These are phyloP conservation scores for Clusia tigrina DNA, from an alignment of 2,888 invertebrate genomes.

Conservation along the genomic window DNA sequence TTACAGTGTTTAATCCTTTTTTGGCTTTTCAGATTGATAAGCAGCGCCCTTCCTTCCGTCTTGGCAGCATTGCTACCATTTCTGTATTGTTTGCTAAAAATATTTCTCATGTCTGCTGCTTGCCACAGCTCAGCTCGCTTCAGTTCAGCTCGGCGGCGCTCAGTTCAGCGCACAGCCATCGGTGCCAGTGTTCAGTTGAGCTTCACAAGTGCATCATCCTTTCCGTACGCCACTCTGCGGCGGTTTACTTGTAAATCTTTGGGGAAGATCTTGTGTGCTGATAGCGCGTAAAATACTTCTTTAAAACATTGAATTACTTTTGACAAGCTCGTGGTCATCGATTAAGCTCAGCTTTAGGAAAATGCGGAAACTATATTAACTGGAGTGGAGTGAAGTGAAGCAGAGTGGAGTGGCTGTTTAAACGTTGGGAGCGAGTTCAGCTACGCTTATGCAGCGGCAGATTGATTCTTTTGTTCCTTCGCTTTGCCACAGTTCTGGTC, in stretches of 20 bases:
- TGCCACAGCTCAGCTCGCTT: too few relatives aligned
- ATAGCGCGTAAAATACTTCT: neutral
- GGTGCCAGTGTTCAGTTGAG: too few relatives aligned
- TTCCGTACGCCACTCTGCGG: neutral
- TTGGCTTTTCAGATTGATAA: too few relatives aligned
- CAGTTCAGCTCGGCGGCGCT: neutral
- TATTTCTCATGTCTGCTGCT: conserved; percentile 50
- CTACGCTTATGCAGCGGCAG: too few relatives aligned
- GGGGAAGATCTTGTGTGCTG: neutral
- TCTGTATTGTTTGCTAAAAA: conserved; percentile 53
- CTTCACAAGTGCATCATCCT: too few relatives aligned
- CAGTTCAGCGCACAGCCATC: neutral
- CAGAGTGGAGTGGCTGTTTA: too few relatives aligned
- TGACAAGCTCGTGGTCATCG: conserved; percentile 54
- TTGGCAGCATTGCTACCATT: conserved; percentile 45
- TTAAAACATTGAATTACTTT: conserved; percentile 47
- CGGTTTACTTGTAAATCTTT: neutral
- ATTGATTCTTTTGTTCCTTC: too few relatives aligned
- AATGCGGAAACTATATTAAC: too few relatives aligned
- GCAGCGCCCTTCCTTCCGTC: neutral
- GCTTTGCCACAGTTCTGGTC: too few relatives aligned
- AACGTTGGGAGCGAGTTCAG: too few relatives aligned
- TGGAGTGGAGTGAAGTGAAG: too few relatives aligned
- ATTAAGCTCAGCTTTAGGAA: conserved; percentile 43
- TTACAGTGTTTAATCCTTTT: neutral